Evolutionary conservation across 2,113 vertebrate species (phyloP).

Genomic region (Colinus virginianus): DNA sequence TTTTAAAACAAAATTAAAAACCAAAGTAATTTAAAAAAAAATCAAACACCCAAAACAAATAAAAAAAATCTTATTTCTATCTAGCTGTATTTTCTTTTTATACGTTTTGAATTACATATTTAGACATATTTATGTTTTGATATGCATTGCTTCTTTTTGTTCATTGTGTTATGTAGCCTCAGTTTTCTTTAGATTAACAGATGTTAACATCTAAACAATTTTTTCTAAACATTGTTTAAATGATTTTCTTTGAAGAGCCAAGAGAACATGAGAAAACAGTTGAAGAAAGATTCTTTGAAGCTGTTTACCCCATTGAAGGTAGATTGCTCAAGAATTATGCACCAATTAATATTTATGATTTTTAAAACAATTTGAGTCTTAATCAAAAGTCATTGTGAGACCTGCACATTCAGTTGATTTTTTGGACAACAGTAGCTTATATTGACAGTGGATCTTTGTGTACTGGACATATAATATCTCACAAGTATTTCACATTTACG

Average conservation of each 20-base stretch:
- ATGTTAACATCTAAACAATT: background rate
- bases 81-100: slow-evolving; percentile 7
- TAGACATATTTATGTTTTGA: slow-evolving; percentile 51
- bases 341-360: background rate
- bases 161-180: slow-evolving; percentile 36
- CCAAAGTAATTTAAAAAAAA: too few species aligned
- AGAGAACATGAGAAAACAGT: slow-evolving; percentile 74
- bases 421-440: background rate
- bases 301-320: slow-evolving; percentile 75
- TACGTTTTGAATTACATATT: slow-evolving; percentile 22
- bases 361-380: background rate
- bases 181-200: slow-evolving; percentile 22
- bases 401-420: background rate
- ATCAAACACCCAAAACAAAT: background rate
- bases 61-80: background rate
- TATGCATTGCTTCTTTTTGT: slow-evolving; percentile 52
- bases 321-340: slow-evolving; percentile 35
- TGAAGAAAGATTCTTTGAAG: slow-evolving; percentile 81
- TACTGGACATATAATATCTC: background rate
- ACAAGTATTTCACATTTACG: background rate
- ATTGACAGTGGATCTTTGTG: background rate
- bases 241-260: slow-evolving; percentile 78
- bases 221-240: slow-evolving; percentile 50
- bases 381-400: background rate
- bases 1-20: background rate